Evolutionary conservation across 2,113 vertebrate genomes (phyloP).

Genomic region (Aviceda subcristata): DNA sequence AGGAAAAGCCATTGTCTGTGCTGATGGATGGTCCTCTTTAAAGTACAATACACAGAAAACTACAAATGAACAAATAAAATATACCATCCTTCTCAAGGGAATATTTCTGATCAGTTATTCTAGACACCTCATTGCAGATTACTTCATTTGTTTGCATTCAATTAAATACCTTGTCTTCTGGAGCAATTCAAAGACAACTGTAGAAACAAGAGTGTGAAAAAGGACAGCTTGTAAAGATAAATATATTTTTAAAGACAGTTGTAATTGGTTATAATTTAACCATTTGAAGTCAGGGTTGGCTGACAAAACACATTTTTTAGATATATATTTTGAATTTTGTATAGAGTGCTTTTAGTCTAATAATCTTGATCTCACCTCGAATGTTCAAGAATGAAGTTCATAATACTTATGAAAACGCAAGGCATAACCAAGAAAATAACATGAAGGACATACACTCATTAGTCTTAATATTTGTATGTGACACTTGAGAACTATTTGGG

Average conservation of each 20-base stretch:
- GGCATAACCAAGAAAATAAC: not conserved
- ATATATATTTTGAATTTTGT: not conserved
- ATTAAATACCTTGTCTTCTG: not conserved
- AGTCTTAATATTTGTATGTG: slow-evolving; percentile 8
- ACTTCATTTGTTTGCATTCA: not conserved
- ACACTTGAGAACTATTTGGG: slow-evolving; percentile 20
- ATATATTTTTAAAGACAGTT: not conserved
- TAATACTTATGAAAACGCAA: not conserved
- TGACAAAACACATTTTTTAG: not conserved
- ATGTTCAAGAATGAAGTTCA: not conserved
- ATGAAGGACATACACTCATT: not conserved
- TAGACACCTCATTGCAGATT: not conserved
- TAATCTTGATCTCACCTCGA: not conserved
- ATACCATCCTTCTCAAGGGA: not conserved
- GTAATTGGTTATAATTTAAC: not conserved
- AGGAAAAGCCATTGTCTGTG: not conserved
- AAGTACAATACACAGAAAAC: not conserved
- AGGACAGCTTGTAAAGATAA: not conserved
- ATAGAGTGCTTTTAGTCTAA: not conserved
- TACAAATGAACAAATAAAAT: not conserved
- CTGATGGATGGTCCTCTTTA: not conserved
- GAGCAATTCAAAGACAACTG: not conserved
- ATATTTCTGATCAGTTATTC: not conserved
- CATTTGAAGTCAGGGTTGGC: not conserved
- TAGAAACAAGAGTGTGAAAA: not conserved